Evolutionary conservation across 30 jellyfish, hydroid and myxozoan genomes (phyloP), one percentile per base, ranked within the genome.

Genomic region (Sanderia malayensis): DNA sequence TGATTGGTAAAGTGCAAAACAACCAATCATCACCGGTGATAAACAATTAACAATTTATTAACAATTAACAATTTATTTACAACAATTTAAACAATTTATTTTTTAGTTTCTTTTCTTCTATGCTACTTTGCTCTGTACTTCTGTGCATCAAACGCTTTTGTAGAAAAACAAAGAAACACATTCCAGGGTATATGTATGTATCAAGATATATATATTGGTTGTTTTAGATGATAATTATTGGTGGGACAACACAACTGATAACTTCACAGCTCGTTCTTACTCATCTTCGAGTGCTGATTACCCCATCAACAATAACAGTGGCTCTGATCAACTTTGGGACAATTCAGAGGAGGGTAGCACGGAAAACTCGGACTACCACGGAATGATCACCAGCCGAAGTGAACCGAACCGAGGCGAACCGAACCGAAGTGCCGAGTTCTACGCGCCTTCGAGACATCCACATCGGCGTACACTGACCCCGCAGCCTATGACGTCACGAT

Each of bases 241-340:
- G 94, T 82, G 94, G 94, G 94, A 82, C 67, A 71, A 53, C 27
- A 82, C 94, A 46, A 82, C 94, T 3, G 94, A 82, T 59, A 47
- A 79, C n/a, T 82, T 70, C 41, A 86, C 94, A 2, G 81, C 86
- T 18, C 68, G 77, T 61, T 67, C 83, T 6, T 74, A 57, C 31
- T 71, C 84, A 24, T 82, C 94, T 2, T 82, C 94, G 29, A 82
- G 94, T 71, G 86, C 72, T 8, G 82, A 59, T 22, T 52, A 70
- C 45, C 86, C 94, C 3, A n/a, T n/a, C n/a, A n/a, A n/a, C n/a
- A n/a, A n/a, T n/a, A 69, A 13, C 28, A 63, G 94, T 37, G 81
- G 76, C 64, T 67, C 82, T 10, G 79, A 71, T 6, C 76, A 32
- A 0, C 19, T 28, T 8, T 68, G 64, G 0, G n/a, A n/a, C n/a